phyloP scores from a whole-genome alignment of 2,113 vertebrate species.

The Mola mola region DNA sequence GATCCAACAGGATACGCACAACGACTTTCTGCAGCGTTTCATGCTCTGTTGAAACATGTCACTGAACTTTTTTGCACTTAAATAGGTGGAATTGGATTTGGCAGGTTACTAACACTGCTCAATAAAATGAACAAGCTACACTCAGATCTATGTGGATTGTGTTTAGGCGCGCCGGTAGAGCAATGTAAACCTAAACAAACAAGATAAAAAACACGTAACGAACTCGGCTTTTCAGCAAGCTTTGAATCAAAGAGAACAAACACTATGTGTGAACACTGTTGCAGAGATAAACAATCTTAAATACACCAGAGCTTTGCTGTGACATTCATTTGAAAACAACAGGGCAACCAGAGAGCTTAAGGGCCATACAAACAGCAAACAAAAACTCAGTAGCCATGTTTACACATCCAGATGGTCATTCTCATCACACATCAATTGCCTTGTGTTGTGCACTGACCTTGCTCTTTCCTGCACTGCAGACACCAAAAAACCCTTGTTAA shows the following conservation, averaged over 20 bases:
- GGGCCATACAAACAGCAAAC: background rate
- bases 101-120: background rate
- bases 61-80: conserved; percentile 3
- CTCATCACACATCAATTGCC: conserved; percentile 36
- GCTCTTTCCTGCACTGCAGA: conserved; percentile 10
- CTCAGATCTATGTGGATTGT: conserved; percentile 12
- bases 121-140: conserved; percentile 19
- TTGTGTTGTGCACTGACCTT: conserved; percentile 47
- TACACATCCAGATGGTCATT: conserved; percentile 30
- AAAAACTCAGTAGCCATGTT: conserved; percentile 26
- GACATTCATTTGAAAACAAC: conserved; percentile 13
- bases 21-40: too few relatives aligned
- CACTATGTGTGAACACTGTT: conserved; percentile 3
- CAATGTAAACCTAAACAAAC: conserved; percentile 53
- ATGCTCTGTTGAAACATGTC: conserved; percentile 1
- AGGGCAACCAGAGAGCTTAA: background rate
- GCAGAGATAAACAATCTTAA: conserved; percentile 37
- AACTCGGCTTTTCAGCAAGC: conserved; percentile 45
- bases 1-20: too few relatives aligned
- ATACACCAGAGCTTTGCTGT: background rate
- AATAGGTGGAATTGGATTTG: conserved; percentile 2
- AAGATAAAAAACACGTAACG: conserved; percentile 50
- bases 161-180: conserved; percentile 24
- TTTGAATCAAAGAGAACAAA: conserved; percentile 35
- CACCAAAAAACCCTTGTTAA: conserved; percentile 14